Percentiles rank a stretch among this genome's conserved stretches.
Conservation (phyloP, 2,113 vertebrate genomes). For the Trachemys scripta region DNA sequence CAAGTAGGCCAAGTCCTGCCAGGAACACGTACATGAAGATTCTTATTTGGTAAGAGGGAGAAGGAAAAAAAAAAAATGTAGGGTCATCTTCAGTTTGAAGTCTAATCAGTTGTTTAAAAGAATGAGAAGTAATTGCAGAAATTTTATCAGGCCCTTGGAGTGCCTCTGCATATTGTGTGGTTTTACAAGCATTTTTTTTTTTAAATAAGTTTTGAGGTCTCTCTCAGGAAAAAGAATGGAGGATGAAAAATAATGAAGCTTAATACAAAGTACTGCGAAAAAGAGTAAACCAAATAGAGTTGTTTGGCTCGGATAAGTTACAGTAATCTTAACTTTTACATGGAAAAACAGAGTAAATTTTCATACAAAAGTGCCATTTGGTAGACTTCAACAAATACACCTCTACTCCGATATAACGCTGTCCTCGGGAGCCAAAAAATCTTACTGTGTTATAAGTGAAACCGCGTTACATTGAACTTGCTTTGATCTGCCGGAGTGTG, state of each 20-base stretch:
- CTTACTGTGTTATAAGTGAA: too few relatives aligned
- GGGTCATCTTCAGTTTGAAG: background rate
- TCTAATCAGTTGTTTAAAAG: background rate
- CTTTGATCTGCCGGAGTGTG: too few relatives aligned
- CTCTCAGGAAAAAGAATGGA: rapidly evolving
- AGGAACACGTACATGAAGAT: constrained; percentile 99
- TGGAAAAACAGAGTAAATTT: background rate
- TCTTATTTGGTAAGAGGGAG: constrained; percentile 74
- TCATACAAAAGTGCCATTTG: background rate
- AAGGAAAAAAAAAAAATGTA: background rate
- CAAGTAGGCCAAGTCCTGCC: constrained; percentile 91
- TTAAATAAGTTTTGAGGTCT: background rate
- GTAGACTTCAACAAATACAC: background rate
- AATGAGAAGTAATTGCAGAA: background rate
- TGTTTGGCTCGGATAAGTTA: background rate
- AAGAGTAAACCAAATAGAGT: background rate
- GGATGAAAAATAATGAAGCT: background rate
- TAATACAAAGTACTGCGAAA: background rate
- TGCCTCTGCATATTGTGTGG: background rate
- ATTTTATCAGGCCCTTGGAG: background rate
- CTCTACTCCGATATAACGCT: too few relatives aligned
- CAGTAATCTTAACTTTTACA: background rate
- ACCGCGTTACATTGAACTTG: too few relatives aligned
- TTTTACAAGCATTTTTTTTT: background rate
- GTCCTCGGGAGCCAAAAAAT: too few relatives aligned